Evolutionary conservation across 2,888 invertebrate species (phyloP).

Genomic region (Napeogenes inachia): DNA sequence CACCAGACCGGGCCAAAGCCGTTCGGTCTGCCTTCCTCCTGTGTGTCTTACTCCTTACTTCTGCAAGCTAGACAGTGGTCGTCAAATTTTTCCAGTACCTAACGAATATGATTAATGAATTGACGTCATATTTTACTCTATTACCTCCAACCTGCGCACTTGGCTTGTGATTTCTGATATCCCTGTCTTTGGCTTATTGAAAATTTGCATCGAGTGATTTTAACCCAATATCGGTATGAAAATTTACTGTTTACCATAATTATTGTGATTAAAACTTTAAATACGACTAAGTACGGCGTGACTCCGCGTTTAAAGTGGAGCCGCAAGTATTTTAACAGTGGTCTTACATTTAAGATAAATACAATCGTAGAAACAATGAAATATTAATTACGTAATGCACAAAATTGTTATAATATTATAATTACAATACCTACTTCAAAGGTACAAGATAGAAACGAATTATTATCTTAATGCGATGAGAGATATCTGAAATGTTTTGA

Average conservation of each 20-base stretch:
- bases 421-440: slow-evolving; percentile 76
- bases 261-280: slow-evolving; percentile 70
- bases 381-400: slow-evolving; percentile 76
- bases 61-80: slow-evolving; percentile 65
- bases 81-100: slow-evolving; percentile 67
- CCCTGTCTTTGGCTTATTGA: slow-evolving; percentile 74
- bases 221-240: slow-evolving; percentile 55
- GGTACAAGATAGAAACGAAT: slow-evolving; percentile 76
- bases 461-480: slow-evolving; percentile 75
- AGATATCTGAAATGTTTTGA: slow-evolving; percentile 74
- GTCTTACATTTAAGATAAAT: slow-evolving; percentile 74
- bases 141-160: slow-evolving; percentile 75
- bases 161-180: slow-evolving; percentile 68
- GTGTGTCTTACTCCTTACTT: slow-evolving; percentile 42
- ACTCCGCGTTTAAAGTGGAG: slow-evolving; percentile 60
- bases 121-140: slow-evolving; percentile 76
- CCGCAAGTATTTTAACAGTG: slow-evolving; percentile 67
- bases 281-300: slow-evolving; percentile 72
- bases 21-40: slow-evolving; percentile 32
- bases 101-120: slow-evolving; percentile 76
- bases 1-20: slow-evolving; percentile 18
- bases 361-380: slow-evolving; percentile 76
- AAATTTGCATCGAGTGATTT: slow-evolving; percentile 64
- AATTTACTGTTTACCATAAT: slow-evolving; percentile 54
- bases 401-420: slow-evolving; percentile 69